Percentiles rank a stretch among this genome's conserved stretches.
phyloP scores from a whole-genome alignment of 2,888 invertebrate genomes.

The Sceliomorpha sp. region DNA sequence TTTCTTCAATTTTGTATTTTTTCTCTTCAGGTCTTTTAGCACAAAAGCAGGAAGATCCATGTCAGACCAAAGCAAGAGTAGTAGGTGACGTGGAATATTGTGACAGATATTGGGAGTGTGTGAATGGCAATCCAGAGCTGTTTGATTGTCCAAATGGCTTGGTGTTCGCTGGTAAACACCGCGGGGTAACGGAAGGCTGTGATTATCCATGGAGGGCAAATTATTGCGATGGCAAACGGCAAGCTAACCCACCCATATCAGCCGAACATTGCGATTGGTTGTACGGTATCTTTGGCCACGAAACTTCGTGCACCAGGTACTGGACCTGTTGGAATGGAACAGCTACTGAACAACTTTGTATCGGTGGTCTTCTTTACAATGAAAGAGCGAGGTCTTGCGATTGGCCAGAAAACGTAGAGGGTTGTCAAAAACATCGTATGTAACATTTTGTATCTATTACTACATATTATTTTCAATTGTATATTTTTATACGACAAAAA shows the following conservation, averaged over 20 bases:
- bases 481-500: no score
- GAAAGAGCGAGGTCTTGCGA: slow-evolving; percentile 95
- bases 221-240: slow-evolving; percentile 91
- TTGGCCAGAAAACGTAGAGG: slow-evolving; percentile 96
- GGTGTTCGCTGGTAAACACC: slow-evolving; percentile 93
- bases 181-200: slow-evolving; percentile 93
- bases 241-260: slow-evolving; percentile 89
- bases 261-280: slow-evolving; percentile 95
- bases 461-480: no score
- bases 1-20: background rate
- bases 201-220: slow-evolving; percentile 95
- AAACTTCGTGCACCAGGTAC: slow-evolving; percentile 94
- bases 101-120: slow-evolving; percentile 93
- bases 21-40: slow-evolving; percentile 64
- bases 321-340: slow-evolving; percentile 98
- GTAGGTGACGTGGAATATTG: slow-evolving; percentile 91
- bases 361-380: slow-evolving; percentile 94
- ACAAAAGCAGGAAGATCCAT: slow-evolving; percentile 87
- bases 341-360: slow-evolving; percentile 94
- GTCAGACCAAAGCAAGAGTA: slow-evolving; percentile 89
- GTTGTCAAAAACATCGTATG: slow-evolving; percentile 97
- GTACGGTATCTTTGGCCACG: slow-evolving; percentile 96
- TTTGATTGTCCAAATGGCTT: slow-evolving; percentile 95
- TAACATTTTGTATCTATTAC: no score
- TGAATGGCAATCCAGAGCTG: slow-evolving; percentile 89